Percentiles rank a stretch among this genome's conserved stretches.
These are phyloP conservation scores for Nettapus auritus DNA, from an alignment of 2,113 vertebrate species.

Conservation along the genomic window DNA sequence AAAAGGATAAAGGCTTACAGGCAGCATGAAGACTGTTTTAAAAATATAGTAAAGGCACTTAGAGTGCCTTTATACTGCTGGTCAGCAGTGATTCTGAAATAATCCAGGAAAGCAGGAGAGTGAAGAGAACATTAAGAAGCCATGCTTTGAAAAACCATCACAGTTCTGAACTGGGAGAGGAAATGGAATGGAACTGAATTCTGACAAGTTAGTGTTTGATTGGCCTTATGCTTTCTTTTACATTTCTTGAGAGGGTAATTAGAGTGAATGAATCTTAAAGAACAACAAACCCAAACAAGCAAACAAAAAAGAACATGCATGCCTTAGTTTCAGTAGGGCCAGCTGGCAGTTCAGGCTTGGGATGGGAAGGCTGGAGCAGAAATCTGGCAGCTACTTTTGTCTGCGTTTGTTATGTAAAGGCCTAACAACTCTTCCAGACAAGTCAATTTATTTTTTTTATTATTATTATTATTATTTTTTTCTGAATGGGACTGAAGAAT, in stretches of 20 bases:
- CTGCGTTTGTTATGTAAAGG: background rate
- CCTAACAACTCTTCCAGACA: background rate
- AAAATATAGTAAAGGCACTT: background rate
- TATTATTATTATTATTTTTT: background rate
- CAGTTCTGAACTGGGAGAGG: background rate
- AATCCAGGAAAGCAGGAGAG: background rate
- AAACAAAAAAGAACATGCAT: background rate
- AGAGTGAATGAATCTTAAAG: background rate
- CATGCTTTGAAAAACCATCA: background rate
- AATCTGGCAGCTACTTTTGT: background rate
- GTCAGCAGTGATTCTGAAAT: background rate
- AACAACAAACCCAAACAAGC: background rate
- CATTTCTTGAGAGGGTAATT: background rate
- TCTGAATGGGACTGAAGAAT: background rate
- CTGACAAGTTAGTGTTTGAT: background rate
- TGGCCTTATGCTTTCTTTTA: background rate
- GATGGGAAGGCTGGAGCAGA: background rate
- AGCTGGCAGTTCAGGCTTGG: background rate
- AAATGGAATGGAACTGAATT: background rate
- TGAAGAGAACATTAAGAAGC: background rate
- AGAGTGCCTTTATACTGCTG: background rate
- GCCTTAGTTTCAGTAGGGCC: background rate
- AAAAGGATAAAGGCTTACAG: background rate
- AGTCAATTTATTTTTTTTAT: background rate
- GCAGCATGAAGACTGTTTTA: background rate